Base-by-base conservation (phyloP, 2,113 vertebrate genomes). In the Sigmodon hispidus region DNA sequence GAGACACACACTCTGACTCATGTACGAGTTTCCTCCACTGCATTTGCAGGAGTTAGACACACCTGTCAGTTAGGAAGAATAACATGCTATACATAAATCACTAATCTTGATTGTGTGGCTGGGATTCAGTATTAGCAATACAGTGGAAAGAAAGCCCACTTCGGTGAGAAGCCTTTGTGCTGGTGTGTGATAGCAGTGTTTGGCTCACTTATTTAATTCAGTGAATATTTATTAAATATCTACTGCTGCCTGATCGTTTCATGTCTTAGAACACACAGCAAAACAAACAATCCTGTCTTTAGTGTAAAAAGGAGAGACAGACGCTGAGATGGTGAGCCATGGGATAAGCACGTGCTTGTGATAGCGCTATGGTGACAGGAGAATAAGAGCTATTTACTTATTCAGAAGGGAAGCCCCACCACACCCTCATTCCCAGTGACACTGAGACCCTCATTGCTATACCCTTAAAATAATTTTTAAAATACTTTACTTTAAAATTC, bases 161-260 rank as follows among this genome's bases (percentile, higher is more conserved):
- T 87, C 11, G 11, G 55, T 87, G 26, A 90, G 13, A 24, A 40
- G 45, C 16, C 48, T 95, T 75, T 96, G n/a, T 84, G 57, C 15
- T 93, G 52, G 8, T 90, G 6, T 45, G 34, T 40, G 13, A 3
- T 9, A 80, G 65, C 40, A 34, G 45, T 9, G 83, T 17, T 36
- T 88, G 67, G 86, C 40, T 87, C 48, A 21, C 48, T 93, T 75
- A 36, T 75, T 95, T 86, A 21, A 65, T 48, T 95, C 67, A 81
- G 17, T 3, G 36, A 92, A 50, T 92, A 24, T 34, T 36, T 59
- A 52, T 80, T 92, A 76, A 83, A 65, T 59, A 45, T 85, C 81
- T 89, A 36, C 26, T 80, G 11, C 17, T 59, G 40, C 40, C 72
- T 92, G 40, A 21, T 19, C 16, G 9, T 73, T 87, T 84, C 75